phyloP scores from a whole-genome alignment of 2,113 vertebrate genomes.

The Miniopterus natalensis region DNA sequence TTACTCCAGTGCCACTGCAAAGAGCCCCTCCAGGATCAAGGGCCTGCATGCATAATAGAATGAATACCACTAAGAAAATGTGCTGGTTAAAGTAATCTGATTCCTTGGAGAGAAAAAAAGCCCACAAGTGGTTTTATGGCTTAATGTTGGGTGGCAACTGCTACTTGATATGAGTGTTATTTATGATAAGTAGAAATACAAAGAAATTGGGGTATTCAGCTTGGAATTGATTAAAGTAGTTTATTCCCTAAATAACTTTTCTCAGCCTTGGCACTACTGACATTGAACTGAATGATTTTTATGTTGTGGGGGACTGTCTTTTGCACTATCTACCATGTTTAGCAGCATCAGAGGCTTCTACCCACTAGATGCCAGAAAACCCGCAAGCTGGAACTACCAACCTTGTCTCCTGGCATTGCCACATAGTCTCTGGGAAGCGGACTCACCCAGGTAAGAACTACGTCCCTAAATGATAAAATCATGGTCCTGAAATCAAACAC shows the following conservation, averaged over 20 bases:
- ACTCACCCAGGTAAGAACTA: background rate
- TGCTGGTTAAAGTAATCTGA: background rate
- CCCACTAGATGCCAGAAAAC: background rate
- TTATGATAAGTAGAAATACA: background rate
- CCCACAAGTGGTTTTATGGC: background rate
- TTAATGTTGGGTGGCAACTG: background rate
- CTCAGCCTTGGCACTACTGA: background rate
- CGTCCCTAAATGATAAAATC: background rate
- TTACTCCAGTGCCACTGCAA: background rate
- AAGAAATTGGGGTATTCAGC: background rate
- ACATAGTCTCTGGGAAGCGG: background rate
- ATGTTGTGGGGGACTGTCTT: background rate
- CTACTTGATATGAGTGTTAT: background rate
- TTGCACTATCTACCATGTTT: fast-evolving
- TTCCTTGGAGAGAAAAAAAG: background rate
- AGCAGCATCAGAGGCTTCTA: background rate
- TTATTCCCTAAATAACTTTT: background rate
- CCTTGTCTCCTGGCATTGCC: background rate
- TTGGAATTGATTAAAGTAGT: background rate
- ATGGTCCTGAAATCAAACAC: background rate
- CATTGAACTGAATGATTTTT: no score
- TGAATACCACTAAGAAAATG: background rate
- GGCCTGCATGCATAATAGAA: background rate
- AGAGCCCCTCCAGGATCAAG: background rate
- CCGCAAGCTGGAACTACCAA: background rate